Evolutionary conservation across 2,888 invertebrate genomes (phyloP).

Genomic region (Aphidoletes aphidimyza): DNA sequence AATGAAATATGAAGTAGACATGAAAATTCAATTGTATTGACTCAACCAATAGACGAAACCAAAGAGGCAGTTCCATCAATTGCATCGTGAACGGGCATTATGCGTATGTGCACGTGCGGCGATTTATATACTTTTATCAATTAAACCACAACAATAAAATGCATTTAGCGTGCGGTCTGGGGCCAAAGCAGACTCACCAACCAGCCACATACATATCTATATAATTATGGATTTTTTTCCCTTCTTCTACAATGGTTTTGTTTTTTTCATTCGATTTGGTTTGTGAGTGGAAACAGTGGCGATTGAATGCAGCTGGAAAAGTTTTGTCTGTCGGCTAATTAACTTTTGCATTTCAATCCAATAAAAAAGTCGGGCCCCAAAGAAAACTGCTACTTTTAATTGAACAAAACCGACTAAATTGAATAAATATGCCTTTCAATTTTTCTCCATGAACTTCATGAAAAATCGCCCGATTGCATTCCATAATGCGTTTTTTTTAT

Average conservation of each 20-base stretch:
- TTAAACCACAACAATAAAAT: constrained; percentile 47
- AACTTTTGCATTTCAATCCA: constrained; percentile 9
- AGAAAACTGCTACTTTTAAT: background rate
- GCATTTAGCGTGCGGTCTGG: constrained; percentile 30
- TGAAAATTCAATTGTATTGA: no score
- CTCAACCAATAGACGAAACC: no score
- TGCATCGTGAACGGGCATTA: no score
- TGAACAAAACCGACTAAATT: constrained; percentile 23
- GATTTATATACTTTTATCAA: constrained; percentile 50
- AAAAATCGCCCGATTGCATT: background rate
- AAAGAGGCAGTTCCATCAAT: no score
- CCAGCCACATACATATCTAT: background rate
- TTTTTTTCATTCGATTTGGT: no score
- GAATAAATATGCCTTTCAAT: constrained; percentile 38
- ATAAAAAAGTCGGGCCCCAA: background rate
- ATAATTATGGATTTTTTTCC: constrained; percentile 5
- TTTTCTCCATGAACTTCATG: background rate
- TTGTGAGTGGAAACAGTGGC: background rate
- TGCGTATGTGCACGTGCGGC: no score
- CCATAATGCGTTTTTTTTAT: no score
- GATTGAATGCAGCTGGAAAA: constrained; percentile 7
- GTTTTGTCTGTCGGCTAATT: constrained; percentile 40
- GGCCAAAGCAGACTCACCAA: no score
- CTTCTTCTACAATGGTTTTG: no score
- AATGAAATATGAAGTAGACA: no score